Evolutionary conservation across 2,888 invertebrate genomes (phyloP), one percentile per base, ranked within the genome.

Genomic region (Nemotelus pantherinus): DNA sequence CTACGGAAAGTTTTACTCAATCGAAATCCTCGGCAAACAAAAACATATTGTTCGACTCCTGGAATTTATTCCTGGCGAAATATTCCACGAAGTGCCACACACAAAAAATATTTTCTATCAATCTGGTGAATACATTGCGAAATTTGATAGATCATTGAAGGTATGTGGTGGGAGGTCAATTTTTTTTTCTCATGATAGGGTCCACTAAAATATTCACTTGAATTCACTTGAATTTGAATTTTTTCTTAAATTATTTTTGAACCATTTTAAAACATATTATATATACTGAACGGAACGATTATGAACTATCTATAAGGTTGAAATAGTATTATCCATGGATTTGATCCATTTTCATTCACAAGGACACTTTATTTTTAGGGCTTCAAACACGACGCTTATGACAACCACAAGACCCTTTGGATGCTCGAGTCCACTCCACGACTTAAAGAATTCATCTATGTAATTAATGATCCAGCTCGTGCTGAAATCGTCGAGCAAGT

Each of bases 1-100:
- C 0, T 88, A 88, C 79, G 93, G 93, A 0, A 89, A 90, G 79
- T 90, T 91, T 81, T 90, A 90, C 85, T 91, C 92, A 0, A 80
- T 89, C 68, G 89, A 90, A 80, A 85, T 83, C 3, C 88, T 91
- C 78, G 82, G 83, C 75, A 85, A 83, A 2, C 88, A 85, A n/a
- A 87, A 89, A 74, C 92, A 95, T 84, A 90, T 92, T 0, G 92
- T 96, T 0, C 89, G 95, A 3, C 89, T 97, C 10, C 87, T 97
- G 82, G 91, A 93, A 83, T 97, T 89, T 83, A 89, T 93, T 10
- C 92, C 94, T 0, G 97, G 97, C 0, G 89, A 90, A 77, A 87
- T 93, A 77, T 88, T 97, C 75, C 88, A 89, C 80, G 87, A 92
- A 78, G 91, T 93, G 0, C 88, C 90, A 0, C 87, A 88, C 75